Percentiles rank a stretch among this genome's conserved stretches.
phyloP scores from a whole-genome alignment of 2,113 vertebrate species.

The Muntiacus reevesi region DNA sequence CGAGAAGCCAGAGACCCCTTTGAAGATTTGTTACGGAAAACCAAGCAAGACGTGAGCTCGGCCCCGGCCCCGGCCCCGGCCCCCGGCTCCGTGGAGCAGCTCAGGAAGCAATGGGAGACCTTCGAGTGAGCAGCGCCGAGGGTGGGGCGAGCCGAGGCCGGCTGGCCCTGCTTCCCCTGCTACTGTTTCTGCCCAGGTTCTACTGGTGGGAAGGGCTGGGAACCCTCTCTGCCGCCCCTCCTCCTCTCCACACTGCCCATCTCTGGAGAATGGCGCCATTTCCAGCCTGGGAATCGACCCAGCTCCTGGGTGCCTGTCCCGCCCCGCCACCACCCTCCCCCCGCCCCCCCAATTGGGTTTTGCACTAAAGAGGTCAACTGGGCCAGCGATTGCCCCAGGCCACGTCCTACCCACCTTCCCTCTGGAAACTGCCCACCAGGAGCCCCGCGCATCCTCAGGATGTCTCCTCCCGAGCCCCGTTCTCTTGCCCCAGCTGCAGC shows the following conservation, averaged over 20 bases:
- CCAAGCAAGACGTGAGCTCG: constrained; percentile 81
- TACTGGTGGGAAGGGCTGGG: neutral
- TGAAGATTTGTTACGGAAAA: constrained; percentile 91
- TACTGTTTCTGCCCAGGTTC: neutral
- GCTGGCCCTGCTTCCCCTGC: neutral
- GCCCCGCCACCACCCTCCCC: neutral
- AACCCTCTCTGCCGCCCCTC: neutral
- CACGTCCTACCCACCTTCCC: neutral
- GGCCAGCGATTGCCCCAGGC: neutral
- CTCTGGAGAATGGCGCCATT: neutral
- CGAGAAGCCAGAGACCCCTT: constrained; percentile 89
- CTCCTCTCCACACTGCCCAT: neutral
- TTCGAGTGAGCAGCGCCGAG: constrained; percentile 83
- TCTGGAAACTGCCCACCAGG: neutral
- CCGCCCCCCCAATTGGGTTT: neutral
- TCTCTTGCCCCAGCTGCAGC: neutral
- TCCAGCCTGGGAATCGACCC: neutral
- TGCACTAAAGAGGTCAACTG: constrained; percentile 51
- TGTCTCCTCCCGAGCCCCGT: neutral
- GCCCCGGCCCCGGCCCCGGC: constrained; percentile 79
- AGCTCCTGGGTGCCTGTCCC: neutral
- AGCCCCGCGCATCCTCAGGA: neutral
- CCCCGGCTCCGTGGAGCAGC: constrained; percentile 89
- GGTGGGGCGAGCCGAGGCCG: accelerated
- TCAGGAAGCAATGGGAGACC: constrained; percentile 94